Evolutionary conservation across 1,140 invertebrate species (phyloP).

Genomic region (Atopsyche davidsoni): DNA sequence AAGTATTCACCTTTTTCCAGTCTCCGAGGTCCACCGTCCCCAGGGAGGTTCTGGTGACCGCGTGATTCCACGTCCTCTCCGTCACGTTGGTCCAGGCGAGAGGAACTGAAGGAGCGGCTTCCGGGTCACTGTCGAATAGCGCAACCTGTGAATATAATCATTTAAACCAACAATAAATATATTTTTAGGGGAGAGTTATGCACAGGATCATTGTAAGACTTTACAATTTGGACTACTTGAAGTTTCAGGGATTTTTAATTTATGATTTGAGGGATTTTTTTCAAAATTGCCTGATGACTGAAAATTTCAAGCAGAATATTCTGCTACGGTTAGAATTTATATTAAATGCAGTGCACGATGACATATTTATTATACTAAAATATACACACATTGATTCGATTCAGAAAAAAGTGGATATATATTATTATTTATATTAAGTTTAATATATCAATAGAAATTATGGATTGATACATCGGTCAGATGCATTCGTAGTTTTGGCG

Average conservation of each 20-base stretch:
- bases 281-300: background rate
- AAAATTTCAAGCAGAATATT: background rate
- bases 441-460: too few species aligned
- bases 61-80: constrained; percentile 20
- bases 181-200: too few species aligned
- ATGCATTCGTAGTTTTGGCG: too few species aligned
- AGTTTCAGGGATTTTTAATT: background rate
- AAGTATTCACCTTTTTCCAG: constrained; percentile 18
- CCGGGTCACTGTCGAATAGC: constrained; percentile 18
- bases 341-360: too few species aligned
- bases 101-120: constrained; percentile 4
- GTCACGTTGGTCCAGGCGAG: constrained; percentile 11
- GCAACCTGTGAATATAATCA: constrained; percentile 17
- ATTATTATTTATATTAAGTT: too few species aligned
- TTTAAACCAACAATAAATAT: background rate
- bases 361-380: too few species aligned
- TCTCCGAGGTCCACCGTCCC: constrained; percentile 13
- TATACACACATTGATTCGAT: too few species aligned
- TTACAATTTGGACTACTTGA: too few species aligned
- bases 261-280: background rate
- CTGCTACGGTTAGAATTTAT: too few species aligned
- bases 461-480: too few species aligned
- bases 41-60: constrained; percentile 17
- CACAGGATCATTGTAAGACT: too few species aligned
- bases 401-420: too few species aligned